A percentile compares a stretch with the other conserved stretches of the same genome.
Evolutionary conservation across 2,888 invertebrate species (phyloP).

Genomic region (Lasioglossum morio): DNA sequence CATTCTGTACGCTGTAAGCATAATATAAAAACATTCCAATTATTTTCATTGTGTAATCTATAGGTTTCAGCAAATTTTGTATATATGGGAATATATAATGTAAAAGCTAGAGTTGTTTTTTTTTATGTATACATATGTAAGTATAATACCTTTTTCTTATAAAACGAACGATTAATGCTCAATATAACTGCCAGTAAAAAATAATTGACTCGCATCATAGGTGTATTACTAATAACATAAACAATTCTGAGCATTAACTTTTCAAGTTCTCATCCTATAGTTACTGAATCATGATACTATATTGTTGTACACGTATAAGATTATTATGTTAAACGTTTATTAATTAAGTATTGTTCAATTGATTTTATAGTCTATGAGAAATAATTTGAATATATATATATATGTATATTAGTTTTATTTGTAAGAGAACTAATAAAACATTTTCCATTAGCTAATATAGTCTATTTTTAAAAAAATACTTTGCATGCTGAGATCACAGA

Average conservation of each 20-base stretch:
- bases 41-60: neutral
- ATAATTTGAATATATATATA: neutral
- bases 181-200: neutral
- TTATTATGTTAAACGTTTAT: neutral
- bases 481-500: neutral
- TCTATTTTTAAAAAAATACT: neutral
- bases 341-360: neutral
- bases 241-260: neutral
- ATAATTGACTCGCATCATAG: neutral
- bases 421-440: conserved; percentile 14
- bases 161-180: neutral
- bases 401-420: neutral
- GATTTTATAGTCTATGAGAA: neutral
- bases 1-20: neutral
- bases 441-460: neutral
- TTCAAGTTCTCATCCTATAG: neutral
- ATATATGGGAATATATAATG: conserved; percentile 13
- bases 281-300: neutral
- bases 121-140: neutral
- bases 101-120: conserved; percentile 10
- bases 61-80: conserved; percentile 28
- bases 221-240: neutral
- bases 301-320: neutral
- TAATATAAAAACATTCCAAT: conserved; percentile 46
- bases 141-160: neutral